Evolutionary conservation across 2,113 vertebrate genomes (phyloP), one percentile per base, ranked within the genome.

Genomic region (Aythya baeri): DNA sequence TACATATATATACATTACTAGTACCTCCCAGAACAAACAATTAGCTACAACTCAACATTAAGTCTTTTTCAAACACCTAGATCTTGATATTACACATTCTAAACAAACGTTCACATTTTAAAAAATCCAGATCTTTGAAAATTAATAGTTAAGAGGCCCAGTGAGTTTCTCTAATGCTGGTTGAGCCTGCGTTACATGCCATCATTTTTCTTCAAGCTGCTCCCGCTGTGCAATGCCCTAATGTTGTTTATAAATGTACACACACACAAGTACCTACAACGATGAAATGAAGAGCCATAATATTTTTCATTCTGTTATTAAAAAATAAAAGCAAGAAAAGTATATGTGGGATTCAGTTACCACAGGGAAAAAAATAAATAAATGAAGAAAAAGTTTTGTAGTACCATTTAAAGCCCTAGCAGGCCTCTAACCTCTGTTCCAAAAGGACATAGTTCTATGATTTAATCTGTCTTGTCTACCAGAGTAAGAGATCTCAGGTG

Each of bases 21-120:
- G 74, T 88, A 80, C 79, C 85, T 95, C 94, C 75, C 83, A 88
- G 92, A 78, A 73, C 68, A 86, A 93, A 66, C 63, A 67, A 65
- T 91, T 89, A 94, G 36, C 79, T 90, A 66, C 77, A 91, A 52
- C 36, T 86, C 82, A 83, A 58, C 67, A 29, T 67, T 74, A 97
- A 83, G 79, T 90, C 87, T 83, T 94, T 96, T 97, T 93, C 94
- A 96, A 94, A 96, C 75, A 93, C 75, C 72, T 94, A 77, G 65
- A 17, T 52, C 67, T 83, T 95, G 88, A 91, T 89, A 71, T 71
- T 93, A 88, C 29, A 38, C 91, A 96, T 81, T 93, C 59, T 94
- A 96, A 95, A 94, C 87, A 96, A 89, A 78, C 63, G 70, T 92
- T 88, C 82, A 96, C 13, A 1, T 86, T 96, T 96, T 2, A 96